A percentile compares a stretch with the other conserved stretches of the same genome.
These are phyloP conservation scores for Ispidina lecontei DNA, from an alignment of 2,797 vertebrate genomes.

Conservation along the genomic window DNA sequence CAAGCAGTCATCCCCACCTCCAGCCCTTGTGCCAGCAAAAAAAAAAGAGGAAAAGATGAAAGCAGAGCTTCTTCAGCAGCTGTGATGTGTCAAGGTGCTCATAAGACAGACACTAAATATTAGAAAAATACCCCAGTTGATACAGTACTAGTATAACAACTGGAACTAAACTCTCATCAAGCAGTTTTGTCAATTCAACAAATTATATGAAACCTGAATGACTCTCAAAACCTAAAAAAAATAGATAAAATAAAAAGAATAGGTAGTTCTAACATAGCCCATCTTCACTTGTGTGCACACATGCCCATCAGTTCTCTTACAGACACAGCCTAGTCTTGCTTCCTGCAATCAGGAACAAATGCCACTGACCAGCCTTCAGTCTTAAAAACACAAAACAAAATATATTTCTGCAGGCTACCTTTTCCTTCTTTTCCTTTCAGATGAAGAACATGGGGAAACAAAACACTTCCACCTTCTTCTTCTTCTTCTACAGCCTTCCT, in stretches of 20 bases:
- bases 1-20: neutral
- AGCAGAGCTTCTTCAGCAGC: neutral
- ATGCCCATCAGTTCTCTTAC: neutral
- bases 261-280: neutral
- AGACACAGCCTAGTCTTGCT: neutral
- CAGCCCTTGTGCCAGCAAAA: neutral
- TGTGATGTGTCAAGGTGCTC: neutral
- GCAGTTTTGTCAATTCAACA: neutral
- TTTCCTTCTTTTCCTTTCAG: neutral
- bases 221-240: neutral
- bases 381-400: neutral
- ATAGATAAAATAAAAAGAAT: neutral
- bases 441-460: neutral
- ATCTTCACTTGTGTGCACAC: neutral
- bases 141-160: neutral
- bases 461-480: neutral
- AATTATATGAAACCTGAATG: neutral
- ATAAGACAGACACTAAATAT: neutral
- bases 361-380: accelerated
- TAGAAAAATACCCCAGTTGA: neutral
- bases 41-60: neutral
- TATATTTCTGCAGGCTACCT: neutral
- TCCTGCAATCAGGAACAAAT: neutral
- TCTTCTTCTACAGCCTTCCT: neutral
- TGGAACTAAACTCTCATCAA: neutral